Evolutionary conservation across 2,888 invertebrate genomes (phyloP), one percentile per base, ranked within the genome.

Genomic region (Eilema depressum): DNA sequence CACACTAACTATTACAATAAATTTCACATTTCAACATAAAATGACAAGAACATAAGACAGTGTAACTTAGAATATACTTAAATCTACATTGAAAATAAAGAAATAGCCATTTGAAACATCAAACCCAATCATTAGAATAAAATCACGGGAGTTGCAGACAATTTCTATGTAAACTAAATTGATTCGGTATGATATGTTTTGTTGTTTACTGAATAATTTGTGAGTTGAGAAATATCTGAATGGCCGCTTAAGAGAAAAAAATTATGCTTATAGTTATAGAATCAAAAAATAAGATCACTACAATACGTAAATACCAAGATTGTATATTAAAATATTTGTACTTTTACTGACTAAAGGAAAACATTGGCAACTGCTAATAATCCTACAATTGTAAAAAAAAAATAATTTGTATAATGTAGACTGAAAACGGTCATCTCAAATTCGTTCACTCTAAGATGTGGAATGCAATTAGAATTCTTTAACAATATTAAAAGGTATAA

Each of bases 261-360:
- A 94, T 94, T 95, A 95, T 95, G 93, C 95, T 95, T 95, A 95
- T 86, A 94, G 91, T 93, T 93, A 94, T 90, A 94, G 90, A 93
- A 93, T 92, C 91, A 93, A 92, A 92, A 94, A 93, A 93, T 93
- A 93, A 93, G 92, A 93, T 92, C 89, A 92, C 94, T 95, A 95
- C 93, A 93, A 95, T 95, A 95, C 93, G 94, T 95, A 95, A 95
- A 95, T 95, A 95, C 95, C 95, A 94, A 95, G 95, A 91, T 95
- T 94, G 94, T 95, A 95, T 96, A 96, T 96, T 96, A 94, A 96
- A 97, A 97, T 97, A 97, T 97, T 97, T 97, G 97, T 97, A 97
- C 97, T 97, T 97, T 96, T 97, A 97, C 97, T 97, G 97, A 97
- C 97, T 97, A 97, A 97, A 96, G 96, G 96, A 96, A 96, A 94